phyloP scores from a whole-genome alignment of 1,140 invertebrate genomes.

The Drosophila arizonae region DNA sequence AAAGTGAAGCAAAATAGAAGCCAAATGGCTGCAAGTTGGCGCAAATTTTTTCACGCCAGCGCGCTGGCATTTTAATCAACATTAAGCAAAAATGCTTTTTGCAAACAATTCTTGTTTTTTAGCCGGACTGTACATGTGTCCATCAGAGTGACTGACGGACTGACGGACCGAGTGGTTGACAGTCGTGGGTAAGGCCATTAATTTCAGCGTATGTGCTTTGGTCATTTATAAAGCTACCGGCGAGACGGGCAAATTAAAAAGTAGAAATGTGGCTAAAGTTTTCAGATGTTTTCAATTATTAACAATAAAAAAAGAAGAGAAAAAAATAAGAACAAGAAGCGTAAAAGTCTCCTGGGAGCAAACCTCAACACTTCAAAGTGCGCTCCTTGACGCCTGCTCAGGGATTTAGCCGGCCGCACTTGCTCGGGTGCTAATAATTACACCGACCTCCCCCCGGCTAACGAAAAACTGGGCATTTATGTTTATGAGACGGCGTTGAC shows the following conservation, averaged over 20 bases:
- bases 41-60: slow-evolving; percentile 71
- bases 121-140: slow-evolving; percentile 27
- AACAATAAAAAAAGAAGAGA: slow-evolving; percentile 49
- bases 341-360: slow-evolving; percentile 23
- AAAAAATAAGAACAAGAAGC: slow-evolving; percentile 22
- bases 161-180: slow-evolving; percentile 8
- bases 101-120: slow-evolving; percentile 66
- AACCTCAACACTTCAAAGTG: slow-evolving; percentile 69
- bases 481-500: slow-evolving; percentile 77
- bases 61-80: slow-evolving; percentile 79
- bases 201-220: slow-evolving; percentile 75
- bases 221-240: slow-evolving; percentile 69
- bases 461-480: slow-evolving; percentile 46
- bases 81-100: slow-evolving; percentile 80
- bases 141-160: slow-evolving; percentile 49
- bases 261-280: slow-evolving; percentile 37
- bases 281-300: slow-evolving; percentile 49
- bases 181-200: slow-evolving; percentile 69
- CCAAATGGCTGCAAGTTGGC: slow-evolving; percentile 67
- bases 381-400: slow-evolving; percentile 19
- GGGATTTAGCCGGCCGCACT: slow-evolving; percentile 53
- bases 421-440: slow-evolving; percentile 68
- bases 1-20: not conserved
- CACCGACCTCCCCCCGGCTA: slow-evolving; percentile 16
- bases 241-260: slow-evolving; percentile 73